Conservation (phyloP, 2,888 invertebrate species). For the Melanophora roralis region DNA sequence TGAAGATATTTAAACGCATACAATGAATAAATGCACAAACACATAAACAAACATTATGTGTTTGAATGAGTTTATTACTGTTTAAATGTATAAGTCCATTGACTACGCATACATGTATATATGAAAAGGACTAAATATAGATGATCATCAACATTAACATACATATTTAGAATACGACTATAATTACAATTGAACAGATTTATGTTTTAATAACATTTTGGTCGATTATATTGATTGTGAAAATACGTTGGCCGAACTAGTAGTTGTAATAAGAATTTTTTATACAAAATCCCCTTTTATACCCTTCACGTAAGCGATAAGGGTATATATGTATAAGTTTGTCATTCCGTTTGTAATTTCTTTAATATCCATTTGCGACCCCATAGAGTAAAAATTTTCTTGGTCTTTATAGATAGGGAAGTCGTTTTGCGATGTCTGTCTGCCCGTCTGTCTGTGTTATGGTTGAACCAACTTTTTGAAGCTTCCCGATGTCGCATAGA, state of each 20-base stretch:
- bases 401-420: no score
- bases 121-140: slow-evolving; percentile 14
- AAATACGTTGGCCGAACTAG: neutral
- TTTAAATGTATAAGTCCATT: slow-evolving; percentile 24
- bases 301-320: no score
- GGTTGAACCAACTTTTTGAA: no score
- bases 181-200: slow-evolving; percentile 36
- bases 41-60: neutral
- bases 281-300: no score
- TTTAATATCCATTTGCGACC: no score
- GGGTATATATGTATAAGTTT: no score
- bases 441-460: no score
- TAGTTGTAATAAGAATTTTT: slow-evolving; percentile 8
- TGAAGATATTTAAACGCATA: neutral
- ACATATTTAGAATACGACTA: slow-evolving; percentile 14
- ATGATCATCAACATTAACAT: slow-evolving; percentile 36
- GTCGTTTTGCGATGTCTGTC: no score
- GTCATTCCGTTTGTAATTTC: no score
- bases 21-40: neutral
- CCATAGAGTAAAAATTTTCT: no score
- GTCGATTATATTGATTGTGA: neutral
- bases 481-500: no score
- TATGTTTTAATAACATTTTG: slow-evolving; percentile 50
- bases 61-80: slow-evolving; percentile 46
- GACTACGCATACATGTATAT: neutral